Conservation (phyloP, 1,140 invertebrate species). For the Lethocerus indicus region DNA sequence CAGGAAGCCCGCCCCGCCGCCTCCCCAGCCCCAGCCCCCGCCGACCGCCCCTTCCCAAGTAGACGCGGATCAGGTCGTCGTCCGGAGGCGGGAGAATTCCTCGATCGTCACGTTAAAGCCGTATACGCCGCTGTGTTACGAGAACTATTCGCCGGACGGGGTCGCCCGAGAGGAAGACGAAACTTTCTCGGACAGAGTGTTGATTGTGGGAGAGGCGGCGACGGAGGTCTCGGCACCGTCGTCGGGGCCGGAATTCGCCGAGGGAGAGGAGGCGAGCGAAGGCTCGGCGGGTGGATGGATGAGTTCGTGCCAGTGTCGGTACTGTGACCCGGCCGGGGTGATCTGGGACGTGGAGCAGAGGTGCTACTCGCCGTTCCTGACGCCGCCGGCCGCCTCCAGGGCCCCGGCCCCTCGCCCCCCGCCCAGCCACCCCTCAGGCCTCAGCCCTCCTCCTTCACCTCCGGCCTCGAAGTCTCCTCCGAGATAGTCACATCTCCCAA, state of each 20-base stretch:
- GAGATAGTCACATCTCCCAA: constrained; percentile 59
- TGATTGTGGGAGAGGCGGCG: not conserved
- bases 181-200: not conserved
- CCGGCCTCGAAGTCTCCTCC: constrained; percentile 43
- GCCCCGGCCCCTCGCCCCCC: no score
- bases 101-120: constrained; percentile 24
- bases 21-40: no score
- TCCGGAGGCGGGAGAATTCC: constrained; percentile 3
- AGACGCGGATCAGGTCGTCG: not conserved
- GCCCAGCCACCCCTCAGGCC: constrained; percentile 21
- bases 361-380: constrained; percentile 30
- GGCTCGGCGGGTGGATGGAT: no score
- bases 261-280: no score
- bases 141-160: constrained; percentile 1
- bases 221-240: no score
- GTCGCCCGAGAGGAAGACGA: not conserved
- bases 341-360: constrained; percentile 51
- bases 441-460: constrained; percentile 23
- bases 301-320: constrained; percentile 62
- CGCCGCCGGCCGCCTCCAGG: constrained; percentile 20
- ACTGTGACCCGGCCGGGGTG: constrained; percentile 56
- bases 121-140: constrained; percentile 23
- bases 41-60: constrained; percentile 22
- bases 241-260: no score
- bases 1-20: constrained; percentile 39